Evolutionary conservation across 2,797 vertebrate species (phyloP), one percentile per base, ranked within the genome.

Genomic region (Alectoris magna): DNA sequence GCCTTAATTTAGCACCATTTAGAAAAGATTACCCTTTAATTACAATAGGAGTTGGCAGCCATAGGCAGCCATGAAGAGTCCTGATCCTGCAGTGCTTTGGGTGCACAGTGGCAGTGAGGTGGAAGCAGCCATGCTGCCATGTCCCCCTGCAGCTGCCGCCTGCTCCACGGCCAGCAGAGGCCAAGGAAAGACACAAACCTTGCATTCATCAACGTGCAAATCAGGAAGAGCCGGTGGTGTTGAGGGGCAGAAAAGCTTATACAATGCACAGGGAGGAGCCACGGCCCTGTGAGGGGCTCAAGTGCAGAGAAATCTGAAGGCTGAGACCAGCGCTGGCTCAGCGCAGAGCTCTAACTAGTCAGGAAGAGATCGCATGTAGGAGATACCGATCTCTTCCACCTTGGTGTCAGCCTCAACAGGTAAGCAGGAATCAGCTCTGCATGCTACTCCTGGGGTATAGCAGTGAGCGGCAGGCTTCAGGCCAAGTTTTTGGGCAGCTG

Each of bases 1-100:
- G 84, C 90, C 94, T 97, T 98, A 98, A 98, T 98, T 98, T 97
- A 97, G 94, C 80, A 88, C 96, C 93, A 97, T 98, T 98, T 97
- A 98, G 96, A 97, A 97, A 97, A 98, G 97, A 97, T 98, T 98
- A 97, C 84, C 89, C 92, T 94, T 96, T 97, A 97, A 97, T 96
- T 98, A 96, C 96, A 96, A 91, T 71, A 94, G 81, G 91, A 96
- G 90, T 66, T 97, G 97, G 95, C 96, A 97, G 95, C 93, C 86
- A 78, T 19, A 2, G 55, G 56, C 87, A 82, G 77, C 81, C 96
- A 90, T 91, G 84, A 93, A 96, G 87, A 91, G 88, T 92, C 73
- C 93, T 95, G 94, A 88, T 96, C 75, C 90, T 56, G 43, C 90
- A 95, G 91, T 95, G 93, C 94, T 93, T 63, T 41, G 38, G 27